A percentile compares a stretch with the other conserved stretches of the same genome.
phyloP scores from a whole-genome alignment of 1,140 invertebrate species.

The Heliconius eleuchia region DNA sequence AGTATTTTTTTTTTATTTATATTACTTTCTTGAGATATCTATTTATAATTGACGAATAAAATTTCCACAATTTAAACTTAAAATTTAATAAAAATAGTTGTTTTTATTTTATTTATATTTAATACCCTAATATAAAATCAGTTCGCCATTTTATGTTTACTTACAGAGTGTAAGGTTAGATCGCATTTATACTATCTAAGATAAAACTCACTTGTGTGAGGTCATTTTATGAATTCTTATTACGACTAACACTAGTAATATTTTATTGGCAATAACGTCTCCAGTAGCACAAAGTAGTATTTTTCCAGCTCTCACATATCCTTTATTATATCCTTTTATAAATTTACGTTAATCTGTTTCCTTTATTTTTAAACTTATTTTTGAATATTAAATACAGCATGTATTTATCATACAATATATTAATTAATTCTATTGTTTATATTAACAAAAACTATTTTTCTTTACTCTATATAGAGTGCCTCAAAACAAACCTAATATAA shows the following conservation, averaged over 20 bases:
- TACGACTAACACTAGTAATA: conserved; percentile 7
- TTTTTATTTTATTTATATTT: background rate
- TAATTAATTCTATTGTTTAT: too few species aligned
- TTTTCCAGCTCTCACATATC: conserved; percentile 5
- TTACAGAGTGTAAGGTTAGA: conserved; percentile 5
- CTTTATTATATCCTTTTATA: background rate
- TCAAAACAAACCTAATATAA: too few species aligned
- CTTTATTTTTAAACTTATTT: too few species aligned
- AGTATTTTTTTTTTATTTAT: too few species aligned
- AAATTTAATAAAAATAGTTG: background rate
- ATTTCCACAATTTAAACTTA: background rate
- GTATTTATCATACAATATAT: too few species aligned
- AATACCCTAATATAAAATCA: background rate
- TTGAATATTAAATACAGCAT: too few species aligned
- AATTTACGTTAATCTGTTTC: too few species aligned
- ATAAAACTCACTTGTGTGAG: conserved; percentile 3
- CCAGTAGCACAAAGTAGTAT: background rate
- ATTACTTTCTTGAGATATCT: too few species aligned
- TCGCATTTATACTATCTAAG: background rate
- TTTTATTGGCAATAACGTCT: conserved; percentile 13
- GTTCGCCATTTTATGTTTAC: background rate
- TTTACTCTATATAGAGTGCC: too few species aligned
- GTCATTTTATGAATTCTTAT: conserved; percentile 16
- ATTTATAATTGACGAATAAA: background rate
- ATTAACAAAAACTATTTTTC: too few species aligned